Conservation (phyloP, 2,888 invertebrate species). For the Sarcophaga variegata region DNA sequence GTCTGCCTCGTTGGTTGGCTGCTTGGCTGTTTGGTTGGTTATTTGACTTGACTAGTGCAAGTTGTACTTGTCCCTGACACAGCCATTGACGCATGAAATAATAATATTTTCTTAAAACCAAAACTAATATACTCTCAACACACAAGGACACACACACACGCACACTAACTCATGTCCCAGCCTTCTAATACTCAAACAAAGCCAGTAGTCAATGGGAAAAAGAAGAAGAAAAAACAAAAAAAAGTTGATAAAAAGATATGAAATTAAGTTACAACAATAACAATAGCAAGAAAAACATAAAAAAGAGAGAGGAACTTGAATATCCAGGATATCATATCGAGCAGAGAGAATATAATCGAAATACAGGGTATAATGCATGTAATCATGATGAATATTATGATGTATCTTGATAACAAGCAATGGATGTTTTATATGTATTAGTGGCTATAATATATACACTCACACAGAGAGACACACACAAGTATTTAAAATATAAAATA, state of each 20-base stretch:
- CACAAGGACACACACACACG: too few species aligned
- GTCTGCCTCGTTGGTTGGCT: constrained; percentile 22
- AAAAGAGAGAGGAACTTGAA: constrained; percentile 14
- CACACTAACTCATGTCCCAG: too few species aligned
- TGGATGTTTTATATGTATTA: constrained; percentile 18
- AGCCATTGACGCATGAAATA: constrained; percentile 68
- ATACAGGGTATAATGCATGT: constrained; percentile 70
- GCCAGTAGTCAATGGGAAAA: neutral
- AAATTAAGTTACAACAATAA: constrained; percentile 32
- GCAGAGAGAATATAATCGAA: constrained; percentile 56
- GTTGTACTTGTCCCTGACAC: constrained; percentile 64
- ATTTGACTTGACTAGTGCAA: constrained; percentile 40
- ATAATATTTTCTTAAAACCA: constrained; percentile 66
- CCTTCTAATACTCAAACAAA: constrained; percentile 28
- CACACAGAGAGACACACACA: neutral
- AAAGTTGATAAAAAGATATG: constrained; percentile 40
- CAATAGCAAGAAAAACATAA: constrained; percentile 16
- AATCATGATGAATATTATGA: constrained; percentile 71
- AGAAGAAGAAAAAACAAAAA: neutral
- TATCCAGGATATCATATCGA: constrained; percentile 59
- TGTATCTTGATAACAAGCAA: constrained; percentile 58
- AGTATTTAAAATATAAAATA: constrained; percentile 3
- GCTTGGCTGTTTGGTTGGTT: constrained; percentile 28
- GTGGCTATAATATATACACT: too few species aligned
- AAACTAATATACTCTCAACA: constrained; percentile 20